Percentiles rank a stretch among this genome's conserved stretches.
Evolutionary conservation across 1,140 invertebrate species (phyloP).

Genomic region (Hormaphis cornu): DNA sequence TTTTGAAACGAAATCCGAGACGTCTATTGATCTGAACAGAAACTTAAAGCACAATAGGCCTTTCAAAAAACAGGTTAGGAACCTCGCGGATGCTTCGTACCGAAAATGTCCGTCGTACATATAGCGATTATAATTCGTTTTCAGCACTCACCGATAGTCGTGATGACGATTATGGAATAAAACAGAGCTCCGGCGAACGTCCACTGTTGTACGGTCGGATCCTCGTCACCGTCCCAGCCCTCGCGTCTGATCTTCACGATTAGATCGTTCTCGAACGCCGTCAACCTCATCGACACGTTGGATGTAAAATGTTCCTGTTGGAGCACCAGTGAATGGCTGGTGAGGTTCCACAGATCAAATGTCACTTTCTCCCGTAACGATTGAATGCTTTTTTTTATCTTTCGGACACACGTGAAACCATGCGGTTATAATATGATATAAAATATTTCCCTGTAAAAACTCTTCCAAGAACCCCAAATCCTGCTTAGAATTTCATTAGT

Average conservation of each 20-base stretch:
- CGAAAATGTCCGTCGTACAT: too few relatives aligned
- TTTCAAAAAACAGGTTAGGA: too few relatives aligned
- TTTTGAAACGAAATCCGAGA: too few relatives aligned
- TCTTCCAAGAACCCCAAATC: too few relatives aligned
- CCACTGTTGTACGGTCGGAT: slow-evolving; percentile 67
- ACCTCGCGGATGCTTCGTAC: too few relatives aligned
- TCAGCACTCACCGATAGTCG: slow-evolving; percentile 80
- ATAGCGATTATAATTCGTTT: too few relatives aligned
- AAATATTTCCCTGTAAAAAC: too few relatives aligned
- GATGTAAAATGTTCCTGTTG: slow-evolving; percentile 63
- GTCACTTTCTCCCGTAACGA: slow-evolving; percentile 63
- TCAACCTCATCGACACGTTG: slow-evolving; percentile 50
- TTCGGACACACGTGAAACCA: too few relatives aligned
- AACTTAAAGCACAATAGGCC: too few relatives aligned
- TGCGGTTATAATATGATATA: too few relatives aligned
- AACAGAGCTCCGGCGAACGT: slow-evolving; percentile 84
- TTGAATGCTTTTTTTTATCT: slow-evolving; percentile 71
- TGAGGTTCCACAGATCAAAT: slow-evolving; percentile 68
- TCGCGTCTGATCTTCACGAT: slow-evolving; percentile 74
- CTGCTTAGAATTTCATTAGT: too few relatives aligned
- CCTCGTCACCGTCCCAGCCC: slow-evolving; percentile 86
- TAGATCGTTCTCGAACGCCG: slow-evolving; percentile 70
- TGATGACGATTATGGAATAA: slow-evolving; percentile 95
- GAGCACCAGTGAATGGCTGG: slow-evolving; percentile 54
- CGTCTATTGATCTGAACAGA: too few relatives aligned